phyloP scores from a whole-genome alignment of 2,113 vertebrate genomes.

The Triplophysa rosa region DNA sequence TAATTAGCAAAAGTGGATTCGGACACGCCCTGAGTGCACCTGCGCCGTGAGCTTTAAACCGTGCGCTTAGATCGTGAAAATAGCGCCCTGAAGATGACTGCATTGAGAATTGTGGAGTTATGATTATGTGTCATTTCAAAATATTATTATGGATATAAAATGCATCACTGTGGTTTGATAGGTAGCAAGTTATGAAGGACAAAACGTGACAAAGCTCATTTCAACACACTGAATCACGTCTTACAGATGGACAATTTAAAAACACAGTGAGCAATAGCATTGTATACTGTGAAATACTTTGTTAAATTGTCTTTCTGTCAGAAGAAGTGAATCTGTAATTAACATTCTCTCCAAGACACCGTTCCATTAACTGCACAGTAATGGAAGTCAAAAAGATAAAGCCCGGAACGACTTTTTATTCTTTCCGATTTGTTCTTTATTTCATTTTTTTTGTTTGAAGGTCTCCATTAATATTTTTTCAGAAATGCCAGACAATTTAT shows the following conservation, averaged over 20 bases:
- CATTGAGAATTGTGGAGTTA: not conserved
- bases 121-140: not conserved
- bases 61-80: too few relatives aligned
- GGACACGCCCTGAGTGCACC: too few relatives aligned
- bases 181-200: constrained; percentile 37
- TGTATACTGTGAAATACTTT: constrained; percentile 17
- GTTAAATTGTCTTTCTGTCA: constrained; percentile 32
- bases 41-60: too few relatives aligned
- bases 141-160: constrained; percentile 3
- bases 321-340: constrained; percentile 69
- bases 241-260: not conserved
- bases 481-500: constrained; percentile 63
- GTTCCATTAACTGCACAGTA: constrained; percentile 72
- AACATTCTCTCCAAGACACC: constrained; percentile 69
- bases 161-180: constrained; percentile 25
- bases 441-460: constrained; percentile 58
- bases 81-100: too few relatives aligned
- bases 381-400: constrained; percentile 74
- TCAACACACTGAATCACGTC: not conserved
- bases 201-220: constrained; percentile 6
- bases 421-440: constrained; percentile 69
- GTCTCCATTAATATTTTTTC: constrained; percentile 64
- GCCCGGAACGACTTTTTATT: constrained; percentile 63
- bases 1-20: too few relatives aligned
- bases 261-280: constrained; percentile 6